phyloP scores from a whole-genome alignment of 2,888 invertebrate species.

The Bruchidius siliquastri region DNA sequence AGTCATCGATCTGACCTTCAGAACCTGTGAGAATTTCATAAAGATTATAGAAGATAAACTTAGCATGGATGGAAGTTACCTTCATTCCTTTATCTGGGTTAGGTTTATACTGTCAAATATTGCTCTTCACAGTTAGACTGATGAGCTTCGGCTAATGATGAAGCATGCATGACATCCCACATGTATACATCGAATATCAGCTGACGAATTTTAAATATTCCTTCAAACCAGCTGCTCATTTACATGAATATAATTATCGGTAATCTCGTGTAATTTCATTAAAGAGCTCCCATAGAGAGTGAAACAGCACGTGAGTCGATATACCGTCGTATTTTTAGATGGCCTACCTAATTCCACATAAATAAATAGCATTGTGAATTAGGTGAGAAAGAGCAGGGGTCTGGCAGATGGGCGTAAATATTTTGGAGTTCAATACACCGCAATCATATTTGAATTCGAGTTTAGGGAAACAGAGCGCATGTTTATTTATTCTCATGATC shows the following conservation, averaged over 20 bases:
- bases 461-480: not conserved
- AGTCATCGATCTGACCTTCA: too few species aligned
- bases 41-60: too few species aligned
- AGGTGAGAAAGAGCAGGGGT: not conserved
- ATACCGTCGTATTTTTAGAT: not conserved
- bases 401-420: not conserved
- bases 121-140: too few species aligned
- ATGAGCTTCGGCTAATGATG: too few species aligned
- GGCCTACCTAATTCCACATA: not conserved
- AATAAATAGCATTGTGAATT: not conserved
- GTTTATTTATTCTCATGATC: not conserved
- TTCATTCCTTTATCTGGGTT: too few species aligned
- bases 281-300: not conserved
- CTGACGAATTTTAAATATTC: too few species aligned
- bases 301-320: not conserved
- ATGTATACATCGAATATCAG: too few species aligned
- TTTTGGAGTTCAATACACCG: not conserved
- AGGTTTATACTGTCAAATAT: too few species aligned
- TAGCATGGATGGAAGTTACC: too few species aligned
- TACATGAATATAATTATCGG: not conserved
- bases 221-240: not conserved
- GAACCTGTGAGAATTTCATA: too few species aligned
- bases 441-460: not conserved
- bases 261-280: not conserved
- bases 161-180: too few species aligned